Evolutionary conservation across 2,888 invertebrate genomes (phyloP).

Genomic region (Drosophila vallismaia): DNA sequence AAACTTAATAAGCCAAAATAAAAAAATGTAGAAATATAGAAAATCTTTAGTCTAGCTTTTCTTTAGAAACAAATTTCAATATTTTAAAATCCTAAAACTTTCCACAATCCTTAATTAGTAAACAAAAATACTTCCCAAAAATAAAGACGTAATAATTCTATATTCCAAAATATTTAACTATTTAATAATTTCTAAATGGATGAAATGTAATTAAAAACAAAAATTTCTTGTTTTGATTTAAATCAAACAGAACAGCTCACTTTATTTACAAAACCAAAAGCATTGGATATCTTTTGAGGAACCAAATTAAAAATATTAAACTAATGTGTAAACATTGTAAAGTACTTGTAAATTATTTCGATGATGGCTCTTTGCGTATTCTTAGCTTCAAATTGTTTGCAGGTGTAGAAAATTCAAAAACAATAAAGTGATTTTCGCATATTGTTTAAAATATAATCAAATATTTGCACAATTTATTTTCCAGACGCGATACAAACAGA

Average conservation of each 20-base stretch:
- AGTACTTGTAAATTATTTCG: slow-evolving; percentile 5
- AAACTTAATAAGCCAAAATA: too few relatives aligned
- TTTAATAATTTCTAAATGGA: not conserved
- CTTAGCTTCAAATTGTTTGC: not conserved
- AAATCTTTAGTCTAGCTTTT: too few relatives aligned
- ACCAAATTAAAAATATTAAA: slow-evolving; percentile 13
- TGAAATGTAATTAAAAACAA: not conserved
- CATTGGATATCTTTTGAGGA: slow-evolving; percentile 5
- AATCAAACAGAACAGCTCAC: not conserved
- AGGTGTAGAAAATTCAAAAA: not conserved
- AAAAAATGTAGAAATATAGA: too few relatives aligned
- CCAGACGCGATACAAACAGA: slow-evolving; percentile 73
- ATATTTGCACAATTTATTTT: not conserved
- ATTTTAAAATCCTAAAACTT: not conserved
- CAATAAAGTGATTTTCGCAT: not conserved
- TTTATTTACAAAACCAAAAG: slow-evolving; percentile 20
- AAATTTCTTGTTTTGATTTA: not conserved
- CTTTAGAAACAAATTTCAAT: too few relatives aligned
- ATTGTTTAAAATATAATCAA: not conserved
- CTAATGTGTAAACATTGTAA: slow-evolving; percentile 22
- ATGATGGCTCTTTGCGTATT: not conserved
- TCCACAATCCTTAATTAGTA: not conserved
- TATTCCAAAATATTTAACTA: not conserved
- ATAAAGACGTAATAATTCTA: not conserved
- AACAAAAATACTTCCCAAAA: not conserved